Evolutionary conservation across 2,797 vertebrate genomes (phyloP), one percentile per base, ranked within the genome.

Genomic region (Rhinatrema bivittatum): DNA sequence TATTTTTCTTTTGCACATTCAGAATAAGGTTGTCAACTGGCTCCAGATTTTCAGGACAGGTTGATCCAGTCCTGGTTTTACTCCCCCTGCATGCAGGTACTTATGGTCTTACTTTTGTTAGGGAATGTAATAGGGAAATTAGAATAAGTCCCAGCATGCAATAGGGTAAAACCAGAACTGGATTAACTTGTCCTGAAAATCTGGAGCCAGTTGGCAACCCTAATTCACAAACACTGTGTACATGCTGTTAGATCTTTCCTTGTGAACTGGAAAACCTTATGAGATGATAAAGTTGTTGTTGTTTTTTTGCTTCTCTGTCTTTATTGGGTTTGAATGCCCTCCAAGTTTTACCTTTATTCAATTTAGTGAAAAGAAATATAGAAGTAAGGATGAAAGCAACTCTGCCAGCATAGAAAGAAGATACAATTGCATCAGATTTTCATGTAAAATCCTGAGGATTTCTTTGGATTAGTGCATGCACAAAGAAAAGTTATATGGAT

Each of bases 401-500:
- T 36, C 16, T 38, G 36, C 20, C 43, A 51, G 14, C 38, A 9
- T 21, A 14, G 12, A 48, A 46, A 49, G 20, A 59, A 44, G 46
- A 45, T 59, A 25, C 18, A 29, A 21, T 42, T 23, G 30, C 32
- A 56, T 20, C 1, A 4, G 32, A 20, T 20, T 5, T 11, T 46
- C 25, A 13, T 26, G 33, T 36, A 46, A 46, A 20, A 23, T n/a
- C 42, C 24, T 17, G 14, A 32, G 65, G 30, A 46, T 6, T n/a
- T 41, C 43, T 26, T 8, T 18, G 33, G 37, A 4, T 44, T 53
- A 50, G 58, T 48, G 16, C 16, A 4, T 52, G 20, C 32, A 20
- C 15, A 38, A 37, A 53, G 7, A 49, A 49, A 57, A 59, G 46
- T 18, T 65, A 46, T 53, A 62, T 42, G 31, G 54, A 37, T 52